phyloP scores from a whole-genome alignment of 2,888 invertebrate species.

The Ophion obscuratus region DNA sequence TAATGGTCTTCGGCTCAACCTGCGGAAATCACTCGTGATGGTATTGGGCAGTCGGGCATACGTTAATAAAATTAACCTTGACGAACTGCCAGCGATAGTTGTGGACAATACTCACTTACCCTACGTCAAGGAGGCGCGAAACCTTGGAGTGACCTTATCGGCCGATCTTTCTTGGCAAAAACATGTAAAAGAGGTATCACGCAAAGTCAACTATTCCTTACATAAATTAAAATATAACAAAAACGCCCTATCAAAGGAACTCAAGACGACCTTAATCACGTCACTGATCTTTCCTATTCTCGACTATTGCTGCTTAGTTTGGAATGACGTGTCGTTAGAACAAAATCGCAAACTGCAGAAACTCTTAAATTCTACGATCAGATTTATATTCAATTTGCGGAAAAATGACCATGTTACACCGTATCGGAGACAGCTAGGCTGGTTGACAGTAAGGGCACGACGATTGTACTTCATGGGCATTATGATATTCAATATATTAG shows the following conservation, averaged over 20 bases:
- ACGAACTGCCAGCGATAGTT: neutral
- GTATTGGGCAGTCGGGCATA: neutral
- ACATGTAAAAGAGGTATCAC: too few species aligned
- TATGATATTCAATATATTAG: neutral
- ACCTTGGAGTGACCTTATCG: conserved; percentile 15
- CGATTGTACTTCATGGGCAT: conserved; percentile 17
- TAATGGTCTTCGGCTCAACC: neutral
- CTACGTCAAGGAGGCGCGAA: neutral
- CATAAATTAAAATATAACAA: too few species aligned
- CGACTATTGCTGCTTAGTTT: too few species aligned
- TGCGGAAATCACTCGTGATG: too few species aligned
- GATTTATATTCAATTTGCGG: conserved; percentile 51
- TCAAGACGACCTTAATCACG: too few species aligned
- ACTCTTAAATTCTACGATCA: conserved; percentile 23
- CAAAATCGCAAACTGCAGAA: conserved; percentile 25
- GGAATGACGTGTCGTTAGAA: too few species aligned
- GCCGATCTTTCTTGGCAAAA: neutral
- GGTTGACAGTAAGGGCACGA: conserved; percentile 35
- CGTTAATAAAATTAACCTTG: neutral
- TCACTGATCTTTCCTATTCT: too few species aligned
- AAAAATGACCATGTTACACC: conserved; percentile 49
- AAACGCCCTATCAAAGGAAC: too few species aligned
- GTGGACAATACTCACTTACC: neutral
- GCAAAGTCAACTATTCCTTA: too few species aligned
- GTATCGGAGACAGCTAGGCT: conserved; percentile 32